Conservation (phyloP, 2,888 invertebrate genomes). For the Macaria liturata region DNA sequence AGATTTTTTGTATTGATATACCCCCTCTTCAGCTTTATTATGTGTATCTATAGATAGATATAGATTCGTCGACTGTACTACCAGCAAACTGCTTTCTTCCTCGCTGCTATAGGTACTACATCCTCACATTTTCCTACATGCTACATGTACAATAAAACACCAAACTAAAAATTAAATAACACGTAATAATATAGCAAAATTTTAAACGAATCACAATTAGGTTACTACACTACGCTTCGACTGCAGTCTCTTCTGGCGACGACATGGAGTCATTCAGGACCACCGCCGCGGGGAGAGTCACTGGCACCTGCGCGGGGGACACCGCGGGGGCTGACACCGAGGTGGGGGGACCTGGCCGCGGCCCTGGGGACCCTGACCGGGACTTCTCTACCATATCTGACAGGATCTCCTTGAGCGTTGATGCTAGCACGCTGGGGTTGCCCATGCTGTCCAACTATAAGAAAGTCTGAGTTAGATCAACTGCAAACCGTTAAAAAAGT, state of each 20-base stretch:
- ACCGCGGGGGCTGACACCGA: constrained; percentile 48
- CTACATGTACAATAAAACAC: too few relatives aligned
- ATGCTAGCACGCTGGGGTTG: constrained; percentile 67
- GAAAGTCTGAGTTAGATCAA: too few relatives aligned
- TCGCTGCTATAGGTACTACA: too few relatives aligned
- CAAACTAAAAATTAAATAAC: constrained; percentile 27
- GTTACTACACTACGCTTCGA: constrained; percentile 27
- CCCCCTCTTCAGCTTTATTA: too few relatives aligned
- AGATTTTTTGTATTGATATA: too few relatives aligned
- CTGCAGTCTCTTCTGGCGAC: neutral
- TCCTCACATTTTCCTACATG: too few relatives aligned
- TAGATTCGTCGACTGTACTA: too few relatives aligned
- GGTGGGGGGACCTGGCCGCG: constrained; percentile 22
- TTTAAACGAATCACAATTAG: constrained; percentile 42
- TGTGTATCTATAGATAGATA: too few relatives aligned
- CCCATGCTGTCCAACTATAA: constrained; percentile 74
- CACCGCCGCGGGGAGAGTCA: constrained; percentile 1
- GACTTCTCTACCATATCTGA: constrained; percentile 66
- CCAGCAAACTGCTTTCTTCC: too few relatives aligned
- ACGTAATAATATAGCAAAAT: constrained; percentile 48
- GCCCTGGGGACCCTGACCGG: constrained; percentile 37
- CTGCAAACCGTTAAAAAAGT: too few relatives aligned
- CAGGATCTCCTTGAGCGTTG: constrained; percentile 68
- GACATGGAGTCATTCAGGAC: constrained; percentile 8
- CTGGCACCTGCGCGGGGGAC: constrained; percentile 16